Base-by-base conservation (phyloP, 2,113 vertebrate genomes). In the Urocynchramus pylzowi region DNA sequence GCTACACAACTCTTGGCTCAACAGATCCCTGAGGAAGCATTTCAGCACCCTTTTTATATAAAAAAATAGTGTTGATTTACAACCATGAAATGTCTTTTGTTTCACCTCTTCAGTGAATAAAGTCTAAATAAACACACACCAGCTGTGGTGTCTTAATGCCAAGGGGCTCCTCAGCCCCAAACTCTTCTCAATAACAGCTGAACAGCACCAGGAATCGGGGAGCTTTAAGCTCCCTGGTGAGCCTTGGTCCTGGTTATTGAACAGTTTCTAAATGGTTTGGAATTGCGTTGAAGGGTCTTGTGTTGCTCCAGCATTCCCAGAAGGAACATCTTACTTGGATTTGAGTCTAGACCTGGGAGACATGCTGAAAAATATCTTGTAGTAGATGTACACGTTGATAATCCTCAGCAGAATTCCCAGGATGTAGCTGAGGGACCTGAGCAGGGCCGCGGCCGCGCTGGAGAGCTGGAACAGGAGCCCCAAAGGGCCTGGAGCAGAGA, bases 321-420 rank as follows among this genome's bases (percentile, higher is more conserved):
- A 8, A 10, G 42, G 16, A 42, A 3, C 1, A 4, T 1, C 1
- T 82, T 96, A 95, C n/a, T 92, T 95, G 16, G 41, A 33, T 81
- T 87, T 96, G 7, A 90, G 52, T 0, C 33, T 53, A 16, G 83
- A 88, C 71, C 93, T 92, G 60, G 80, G 82, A 26, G 91, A 95
- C 59, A 95, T 77, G 49, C 81, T 78, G 15, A 96, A 97, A 83
- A 98, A 97, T 39, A 98, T 96, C 49, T 96, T 95, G 89, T 98
- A 98, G 95, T 98, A 98, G 54, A 98, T 50, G 96, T 98, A 98
- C 1, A 98, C 95, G 0, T 98, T 98, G 39, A 82, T 9, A n/a
- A 98, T 84, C 96, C 98, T 98, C 31, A 98, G 80, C 20, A 90
- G 65, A 56, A 93, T 90, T n/a, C 97, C 98, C 79, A 98, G 90